Percentiles rank a stretch among this genome's conserved stretches.
These are phyloP conservation scores for Sialis lutaria DNA, from an alignment of 2,888 invertebrate genomes.

Conservation along the genomic window DNA sequence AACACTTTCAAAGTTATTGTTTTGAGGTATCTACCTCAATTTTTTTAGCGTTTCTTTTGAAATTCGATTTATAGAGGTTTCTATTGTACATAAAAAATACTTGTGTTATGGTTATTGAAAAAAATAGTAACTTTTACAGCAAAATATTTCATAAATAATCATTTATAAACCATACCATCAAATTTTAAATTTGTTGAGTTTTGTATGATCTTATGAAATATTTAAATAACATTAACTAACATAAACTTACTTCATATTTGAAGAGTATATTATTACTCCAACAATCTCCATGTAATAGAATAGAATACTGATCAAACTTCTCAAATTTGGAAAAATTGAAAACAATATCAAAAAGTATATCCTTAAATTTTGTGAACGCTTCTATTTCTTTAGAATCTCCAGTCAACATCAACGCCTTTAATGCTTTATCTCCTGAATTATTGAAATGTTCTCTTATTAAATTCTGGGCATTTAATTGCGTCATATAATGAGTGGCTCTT, in stretches of 20 bases:
- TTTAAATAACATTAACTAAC: no score
- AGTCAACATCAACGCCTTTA: background rate
- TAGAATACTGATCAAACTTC: constrained; percentile 6
- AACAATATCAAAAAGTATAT: constrained; percentile 3
- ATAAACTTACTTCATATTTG: constrained; percentile 14
- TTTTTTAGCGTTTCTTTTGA: no score
- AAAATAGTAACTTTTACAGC: no score
- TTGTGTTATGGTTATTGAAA: no score
- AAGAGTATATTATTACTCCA: constrained; percentile 20
- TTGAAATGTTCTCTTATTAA: background rate
- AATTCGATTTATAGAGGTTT: no score
- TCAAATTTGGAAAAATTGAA: background rate
- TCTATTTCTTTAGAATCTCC: background rate
- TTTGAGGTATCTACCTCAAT: no score
- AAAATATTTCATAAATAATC: no score
- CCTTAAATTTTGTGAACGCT: constrained; percentile 8
- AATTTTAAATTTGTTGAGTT: no score
- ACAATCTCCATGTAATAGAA: constrained; percentile 17
- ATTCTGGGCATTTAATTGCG: background rate
- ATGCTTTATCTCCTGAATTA: background rate
- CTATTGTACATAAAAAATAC: no score
- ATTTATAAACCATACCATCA: no score
- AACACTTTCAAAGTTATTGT: no score
- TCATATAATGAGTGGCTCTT: background rate
- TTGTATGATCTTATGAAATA: no score